Conservation (phyloP, 1,140 invertebrate species). For the Polypedilum vanderplanki region DNA sequence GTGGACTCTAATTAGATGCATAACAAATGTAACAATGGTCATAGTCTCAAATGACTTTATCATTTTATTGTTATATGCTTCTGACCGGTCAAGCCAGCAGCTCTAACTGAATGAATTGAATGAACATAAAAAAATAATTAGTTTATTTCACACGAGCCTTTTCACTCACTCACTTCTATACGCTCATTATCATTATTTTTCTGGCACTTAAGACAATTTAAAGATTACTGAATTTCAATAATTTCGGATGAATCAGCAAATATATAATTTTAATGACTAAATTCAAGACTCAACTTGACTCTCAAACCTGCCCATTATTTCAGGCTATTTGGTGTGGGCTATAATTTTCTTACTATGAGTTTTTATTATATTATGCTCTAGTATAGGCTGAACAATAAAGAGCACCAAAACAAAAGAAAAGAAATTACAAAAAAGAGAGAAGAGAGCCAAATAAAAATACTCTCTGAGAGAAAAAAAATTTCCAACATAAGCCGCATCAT, state of each 20-base stretch:
- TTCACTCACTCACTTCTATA: background rate
- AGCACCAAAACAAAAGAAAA: background rate
- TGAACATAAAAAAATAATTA: constrained; percentile 5
- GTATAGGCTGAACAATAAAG: background rate
- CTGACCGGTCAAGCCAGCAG: background rate
- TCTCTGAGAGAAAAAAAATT: constrained; percentile 6
- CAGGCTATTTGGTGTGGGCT: background rate
- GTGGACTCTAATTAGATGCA: constrained; percentile 1
- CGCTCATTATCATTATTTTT: constrained; percentile 19
- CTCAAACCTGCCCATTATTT: background rate
- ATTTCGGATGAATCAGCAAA: constrained; percentile 17
- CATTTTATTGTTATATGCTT: constrained; percentile 12
- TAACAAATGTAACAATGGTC: background rate
- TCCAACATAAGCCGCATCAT: background rate
- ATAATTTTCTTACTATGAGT: constrained; percentile 19
- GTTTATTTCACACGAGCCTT: constrained; percentile 17
- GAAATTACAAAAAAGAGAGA: constrained; percentile 10
- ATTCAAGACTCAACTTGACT: background rate
- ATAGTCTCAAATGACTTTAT: constrained; percentile 13
- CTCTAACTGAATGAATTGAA: background rate
- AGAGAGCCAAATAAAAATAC: background rate
- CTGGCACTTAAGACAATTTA: constrained; percentile 17
- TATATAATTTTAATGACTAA: constrained; percentile 14
- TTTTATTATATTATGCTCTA: constrained; percentile 9
- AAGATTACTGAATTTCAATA: constrained; percentile 14